A percentile compares a stretch with the other conserved stretches of the same genome.
phyloP scores from a whole-genome alignment of 2,888 invertebrate species.

The Oscheius sp. region DNA sequence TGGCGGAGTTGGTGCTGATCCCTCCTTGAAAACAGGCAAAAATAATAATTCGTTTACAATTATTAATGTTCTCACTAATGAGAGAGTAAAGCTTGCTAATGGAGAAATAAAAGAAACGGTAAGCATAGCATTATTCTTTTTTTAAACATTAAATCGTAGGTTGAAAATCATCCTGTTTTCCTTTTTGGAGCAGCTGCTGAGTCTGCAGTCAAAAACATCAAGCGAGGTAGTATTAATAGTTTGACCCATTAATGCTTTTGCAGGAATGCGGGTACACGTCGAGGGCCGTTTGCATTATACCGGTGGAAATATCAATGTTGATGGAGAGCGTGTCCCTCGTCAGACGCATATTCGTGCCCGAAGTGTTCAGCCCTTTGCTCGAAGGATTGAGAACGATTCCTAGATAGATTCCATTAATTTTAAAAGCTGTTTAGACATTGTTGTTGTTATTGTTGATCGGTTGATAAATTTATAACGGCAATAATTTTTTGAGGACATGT shows the following conservation, averaged over 20 bases:
- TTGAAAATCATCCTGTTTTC: conserved; percentile 52
- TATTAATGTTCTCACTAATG: conserved; percentile 61
- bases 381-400: too few species aligned
- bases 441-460: too few species aligned
- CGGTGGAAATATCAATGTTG: conserved; percentile 50
- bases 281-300: conserved; percentile 58
- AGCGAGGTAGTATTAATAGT: conserved; percentile 35
- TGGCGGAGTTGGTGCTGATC: conserved; percentile 59
- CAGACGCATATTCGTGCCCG: conserved; percentile 55
- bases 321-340: conserved; percentile 53
- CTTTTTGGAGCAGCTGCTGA: conserved; percentile 56
- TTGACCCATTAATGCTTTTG: background rate
- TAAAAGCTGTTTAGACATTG: too few species aligned
- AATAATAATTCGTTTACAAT: conserved; percentile 52
- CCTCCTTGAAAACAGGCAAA: conserved; percentile 43
- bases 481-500: too few species aligned
- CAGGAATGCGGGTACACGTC: conserved; percentile 58
- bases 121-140: background rate
- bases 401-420: too few species aligned
- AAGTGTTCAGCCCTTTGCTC: conserved; percentile 45
- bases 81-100: conserved; percentile 29
- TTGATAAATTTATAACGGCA: too few species aligned
- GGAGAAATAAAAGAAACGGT: conserved; percentile 35
- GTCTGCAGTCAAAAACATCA: conserved; percentile 35
- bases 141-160: conserved; percentile 24